Evolutionary conservation across 2,113 vertebrate genomes (phyloP).

Genomic region (Tragelaphus scriptus): DNA sequence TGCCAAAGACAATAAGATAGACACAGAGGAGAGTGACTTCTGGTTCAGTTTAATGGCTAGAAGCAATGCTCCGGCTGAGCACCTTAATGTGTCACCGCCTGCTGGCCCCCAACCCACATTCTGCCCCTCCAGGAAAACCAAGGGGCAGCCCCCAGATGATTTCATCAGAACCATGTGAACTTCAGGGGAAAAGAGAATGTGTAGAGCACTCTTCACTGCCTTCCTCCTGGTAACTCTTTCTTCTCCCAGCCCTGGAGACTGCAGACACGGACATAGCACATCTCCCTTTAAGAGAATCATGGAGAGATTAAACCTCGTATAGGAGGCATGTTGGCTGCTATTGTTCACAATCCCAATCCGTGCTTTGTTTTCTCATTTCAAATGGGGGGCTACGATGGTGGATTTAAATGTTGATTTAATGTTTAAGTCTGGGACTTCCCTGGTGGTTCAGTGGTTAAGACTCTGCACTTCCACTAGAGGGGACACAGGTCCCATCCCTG

Average conservation of each 20-base stretch:
- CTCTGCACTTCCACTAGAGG: neutral
- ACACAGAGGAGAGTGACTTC: neutral
- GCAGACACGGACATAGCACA: fast-evolving
- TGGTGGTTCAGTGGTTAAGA: neutral
- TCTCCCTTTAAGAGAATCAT: neutral
- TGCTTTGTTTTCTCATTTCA: neutral
- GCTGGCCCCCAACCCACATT: fast-evolving
- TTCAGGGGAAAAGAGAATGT: neutral
- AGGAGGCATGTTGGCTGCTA: neutral
- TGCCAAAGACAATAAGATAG: too few relatives aligned
- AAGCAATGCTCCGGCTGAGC: neutral
- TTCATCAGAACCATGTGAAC: neutral
- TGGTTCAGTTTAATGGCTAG: neutral
- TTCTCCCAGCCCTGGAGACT: neutral
- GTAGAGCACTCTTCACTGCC: fast-evolving
- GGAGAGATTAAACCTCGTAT: fast-evolving
- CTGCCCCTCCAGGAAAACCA: neutral
- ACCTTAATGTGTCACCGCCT: neutral
- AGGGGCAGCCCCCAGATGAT: neutral
- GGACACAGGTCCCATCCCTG: too few relatives aligned
- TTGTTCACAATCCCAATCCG: neutral
- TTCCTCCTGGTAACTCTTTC: too few relatives aligned
- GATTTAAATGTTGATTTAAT: neutral
- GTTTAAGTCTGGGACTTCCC: neutral
- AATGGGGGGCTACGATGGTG: neutral